phyloP scores from a whole-genome alignment of 2,888 invertebrate species.

The Thelaira solivaga region DNA sequence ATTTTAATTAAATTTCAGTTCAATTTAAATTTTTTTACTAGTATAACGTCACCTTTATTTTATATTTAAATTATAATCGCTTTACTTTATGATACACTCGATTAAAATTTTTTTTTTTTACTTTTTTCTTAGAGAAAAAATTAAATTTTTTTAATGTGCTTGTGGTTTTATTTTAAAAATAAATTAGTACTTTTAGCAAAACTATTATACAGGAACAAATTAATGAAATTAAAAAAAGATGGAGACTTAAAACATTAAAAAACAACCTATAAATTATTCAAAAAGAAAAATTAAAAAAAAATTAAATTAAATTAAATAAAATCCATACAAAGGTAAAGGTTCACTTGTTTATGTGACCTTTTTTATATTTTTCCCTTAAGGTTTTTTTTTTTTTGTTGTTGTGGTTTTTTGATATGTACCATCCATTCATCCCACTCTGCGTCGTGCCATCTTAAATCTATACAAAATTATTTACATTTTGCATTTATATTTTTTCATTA shows the following conservation, averaged over 20 bases:
- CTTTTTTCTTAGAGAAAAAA: neutral
- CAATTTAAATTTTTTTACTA: too few species aligned
- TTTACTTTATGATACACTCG: too few species aligned
- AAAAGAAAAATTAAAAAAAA: constrained; percentile 34
- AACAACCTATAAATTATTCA: constrained; percentile 61
- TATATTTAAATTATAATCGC: too few species aligned
- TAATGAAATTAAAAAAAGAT: constrained; percentile 27
- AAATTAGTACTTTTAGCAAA: constrained; percentile 53
- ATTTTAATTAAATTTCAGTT: too few species aligned
- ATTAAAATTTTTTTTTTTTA: neutral
- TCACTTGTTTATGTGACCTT: neutral
- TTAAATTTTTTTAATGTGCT: constrained; percentile 15
- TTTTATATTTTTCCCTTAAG: neutral
- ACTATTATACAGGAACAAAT: constrained; percentile 61
- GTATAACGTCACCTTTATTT: too few species aligned
- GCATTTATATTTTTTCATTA: neutral
- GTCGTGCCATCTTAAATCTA: neutral
- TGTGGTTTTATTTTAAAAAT: constrained; percentile 58
- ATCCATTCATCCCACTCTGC: neutral
- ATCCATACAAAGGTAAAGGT: too few species aligned
- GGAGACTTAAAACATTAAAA: constrained; percentile 56
- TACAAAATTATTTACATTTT: constrained; percentile 44
- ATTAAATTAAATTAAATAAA: too few species aligned
- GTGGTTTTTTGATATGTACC: constrained; percentile 53
- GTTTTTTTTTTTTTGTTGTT: constrained; percentile 1